Evolutionary conservation across 2,888 invertebrate species (phyloP).

Genomic region (Drosophila siamana): DNA sequence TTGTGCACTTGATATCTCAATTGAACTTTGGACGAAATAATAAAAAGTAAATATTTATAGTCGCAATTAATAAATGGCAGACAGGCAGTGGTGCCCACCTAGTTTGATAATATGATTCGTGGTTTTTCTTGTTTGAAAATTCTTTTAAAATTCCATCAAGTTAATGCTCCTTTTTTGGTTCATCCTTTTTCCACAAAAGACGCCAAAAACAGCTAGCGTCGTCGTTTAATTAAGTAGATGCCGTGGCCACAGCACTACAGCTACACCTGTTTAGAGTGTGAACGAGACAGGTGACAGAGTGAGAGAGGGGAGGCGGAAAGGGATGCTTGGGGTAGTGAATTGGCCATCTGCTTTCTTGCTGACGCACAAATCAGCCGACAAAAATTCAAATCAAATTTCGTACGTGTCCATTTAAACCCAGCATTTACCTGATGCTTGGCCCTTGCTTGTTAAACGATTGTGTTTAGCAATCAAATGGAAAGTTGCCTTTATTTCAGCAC

Average conservation of each 20-base stretch:
- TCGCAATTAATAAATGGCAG: conserved; percentile 4
- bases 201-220: conserved; percentile 37
- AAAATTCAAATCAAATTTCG: conserved; percentile 67
- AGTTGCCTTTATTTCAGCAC: conserved; percentile 44
- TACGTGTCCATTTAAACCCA: conserved; percentile 55
- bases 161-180: conserved; percentile 27
- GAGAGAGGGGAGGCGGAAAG: not conserved
- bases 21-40: conserved; percentile 44
- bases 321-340: conserved; percentile 1
- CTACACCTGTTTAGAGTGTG: not conserved
- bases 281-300: not conserved
- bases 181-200: conserved; percentile 20
- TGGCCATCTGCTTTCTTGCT: conserved; percentile 60
- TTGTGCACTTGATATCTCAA: conserved; percentile 39
- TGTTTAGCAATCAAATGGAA: conserved; percentile 53
- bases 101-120: not conserved
- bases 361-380: conserved; percentile 51
- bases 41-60: conserved; percentile 22
- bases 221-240: conserved; percentile 49
- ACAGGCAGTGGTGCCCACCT: not conserved
- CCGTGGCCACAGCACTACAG: conserved; percentile 1
- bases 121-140: not conserved
- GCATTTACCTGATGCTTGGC: conserved; percentile 31
- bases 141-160: conserved; percentile 59
- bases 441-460: conserved; percentile 49